Evolutionary conservation across 2,113 vertebrate species (phyloP), one percentile per base, ranked within the genome.

Genomic region (Pavo muticus): DNA sequence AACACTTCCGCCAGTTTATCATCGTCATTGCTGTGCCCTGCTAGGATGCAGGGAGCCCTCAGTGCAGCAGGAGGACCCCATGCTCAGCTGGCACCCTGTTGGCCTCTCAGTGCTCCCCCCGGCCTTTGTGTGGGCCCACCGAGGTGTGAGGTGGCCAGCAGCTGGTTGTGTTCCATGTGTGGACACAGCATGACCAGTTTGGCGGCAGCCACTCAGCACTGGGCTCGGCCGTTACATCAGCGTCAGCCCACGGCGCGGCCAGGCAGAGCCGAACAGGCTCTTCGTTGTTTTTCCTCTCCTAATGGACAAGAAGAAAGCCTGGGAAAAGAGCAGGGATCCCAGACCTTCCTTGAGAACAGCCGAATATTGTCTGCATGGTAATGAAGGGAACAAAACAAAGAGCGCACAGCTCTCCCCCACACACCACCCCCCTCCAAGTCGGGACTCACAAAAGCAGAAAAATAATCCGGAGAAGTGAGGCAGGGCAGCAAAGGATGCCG

Each of bases 101-200:
- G 85, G 70, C 37, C 13, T 42, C 29, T 97, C 98, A 98, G 97
- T 94, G 96, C 97, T 71, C 88, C 75, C 95, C 96, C 88, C 96
- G 94, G 96, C 69, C 96, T 97, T 97, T 98, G 97, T 97, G 93
- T 83, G 60, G 94, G 90, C 93, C 95, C 78, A 91, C 95, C 70
- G 95, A 97, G 97, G 97, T 91, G 97, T 94, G 96, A 97, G 97
- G 98, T 84, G 91, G 95, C 90, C 90, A 94, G 95, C 97, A 96
- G 97, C 95, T 84, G 96, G 95, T 88, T 96, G 97, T 86, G 23
- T 77, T 91, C 94, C 95, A 94, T 94, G 97, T 90, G 95, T 98
- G 98, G 97, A 97, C 94, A 95, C 96, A 98, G 97, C 96, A 97
- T 98, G 98, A 98, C 97, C 98, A 96, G 98, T 96, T 97, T 65